Percentiles rank a stretch among this genome's conserved stretches.
These are phyloP conservation scores for Eulithis testata DNA, from an alignment of 2,888 invertebrate species.

Conservation along the genomic window DNA sequence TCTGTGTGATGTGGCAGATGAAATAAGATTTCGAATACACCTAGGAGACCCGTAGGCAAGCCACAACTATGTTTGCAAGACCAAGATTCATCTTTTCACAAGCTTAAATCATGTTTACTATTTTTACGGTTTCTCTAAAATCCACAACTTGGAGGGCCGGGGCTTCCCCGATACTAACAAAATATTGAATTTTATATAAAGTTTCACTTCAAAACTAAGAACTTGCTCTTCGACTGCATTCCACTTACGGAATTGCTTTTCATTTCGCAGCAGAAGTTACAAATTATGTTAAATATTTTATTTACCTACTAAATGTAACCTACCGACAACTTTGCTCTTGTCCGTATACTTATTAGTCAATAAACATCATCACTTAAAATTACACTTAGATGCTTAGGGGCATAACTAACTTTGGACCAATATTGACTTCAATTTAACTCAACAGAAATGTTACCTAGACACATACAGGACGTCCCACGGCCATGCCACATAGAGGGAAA, in stretches of 20 bases:
- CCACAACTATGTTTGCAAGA: constrained; percentile 58
- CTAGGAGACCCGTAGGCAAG: constrained; percentile 8
- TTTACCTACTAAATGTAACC: no score
- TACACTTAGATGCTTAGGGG: no score
- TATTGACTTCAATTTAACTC: no score
- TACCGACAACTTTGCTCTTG: no score
- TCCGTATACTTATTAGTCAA: no score
- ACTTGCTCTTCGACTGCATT: constrained; percentile 48
- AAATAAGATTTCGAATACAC: neutral
- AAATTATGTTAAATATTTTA: constrained; percentile 39
- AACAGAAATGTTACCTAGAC: no score
- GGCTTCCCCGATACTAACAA: constrained; percentile 36
- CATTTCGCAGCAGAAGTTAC: constrained; percentile 43
- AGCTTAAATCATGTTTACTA: constrained; percentile 72
- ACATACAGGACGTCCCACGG: no score
- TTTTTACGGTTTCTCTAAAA: constrained; percentile 69
- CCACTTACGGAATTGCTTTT: constrained; percentile 64
- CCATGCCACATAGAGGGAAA: no score
- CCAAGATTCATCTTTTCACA: constrained; percentile 53
- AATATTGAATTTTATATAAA: constrained; percentile 33
- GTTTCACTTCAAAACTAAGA: constrained; percentile 12
- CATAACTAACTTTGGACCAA: no score
- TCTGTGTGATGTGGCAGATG: no score
- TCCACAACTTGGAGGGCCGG: constrained; percentile 38
- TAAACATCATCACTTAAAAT: no score